phyloP scores from a whole-genome alignment of 2,113 vertebrate genomes.

The Lanius collurio region DNA sequence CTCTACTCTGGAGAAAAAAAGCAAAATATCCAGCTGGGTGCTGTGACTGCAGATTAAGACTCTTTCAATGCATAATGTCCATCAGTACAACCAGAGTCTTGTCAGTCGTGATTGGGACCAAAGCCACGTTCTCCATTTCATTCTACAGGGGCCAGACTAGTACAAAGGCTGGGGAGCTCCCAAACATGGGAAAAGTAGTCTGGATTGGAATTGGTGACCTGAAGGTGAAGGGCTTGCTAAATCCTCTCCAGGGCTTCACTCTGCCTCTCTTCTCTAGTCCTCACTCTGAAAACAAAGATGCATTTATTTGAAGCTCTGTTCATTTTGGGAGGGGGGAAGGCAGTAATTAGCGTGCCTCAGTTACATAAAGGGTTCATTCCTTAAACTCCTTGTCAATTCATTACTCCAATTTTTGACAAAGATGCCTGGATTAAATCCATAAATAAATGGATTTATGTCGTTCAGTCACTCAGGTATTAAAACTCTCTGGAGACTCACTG shows the following conservation, averaged over 20 bases:
- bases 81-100: not conserved
- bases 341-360: constrained; percentile 25
- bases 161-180: not conserved
- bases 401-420: constrained; percentile 15
- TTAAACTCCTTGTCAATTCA: constrained; percentile 48
- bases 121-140: not conserved
- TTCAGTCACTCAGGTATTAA: constrained; percentile 36
- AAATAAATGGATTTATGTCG: constrained; percentile 16
- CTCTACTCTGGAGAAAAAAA: not conserved
- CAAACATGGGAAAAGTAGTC: not conserved
- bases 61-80: not conserved
- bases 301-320: constrained; percentile 20
- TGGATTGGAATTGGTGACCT: not conserved
- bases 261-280: not conserved
- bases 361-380: constrained; percentile 12
- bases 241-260: not conserved
- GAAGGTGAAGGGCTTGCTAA: not conserved
- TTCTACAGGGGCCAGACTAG: not conserved
- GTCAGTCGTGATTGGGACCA: not conserved
- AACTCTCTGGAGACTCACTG: not conserved
- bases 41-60: not conserved
- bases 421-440: not conserved
- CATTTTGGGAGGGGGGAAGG: not conserved
- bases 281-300: not conserved
- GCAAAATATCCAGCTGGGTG: not conserved